phyloP scores from a whole-genome alignment of 2,113 vertebrate species.

The Ictalurus punctatus region DNA sequence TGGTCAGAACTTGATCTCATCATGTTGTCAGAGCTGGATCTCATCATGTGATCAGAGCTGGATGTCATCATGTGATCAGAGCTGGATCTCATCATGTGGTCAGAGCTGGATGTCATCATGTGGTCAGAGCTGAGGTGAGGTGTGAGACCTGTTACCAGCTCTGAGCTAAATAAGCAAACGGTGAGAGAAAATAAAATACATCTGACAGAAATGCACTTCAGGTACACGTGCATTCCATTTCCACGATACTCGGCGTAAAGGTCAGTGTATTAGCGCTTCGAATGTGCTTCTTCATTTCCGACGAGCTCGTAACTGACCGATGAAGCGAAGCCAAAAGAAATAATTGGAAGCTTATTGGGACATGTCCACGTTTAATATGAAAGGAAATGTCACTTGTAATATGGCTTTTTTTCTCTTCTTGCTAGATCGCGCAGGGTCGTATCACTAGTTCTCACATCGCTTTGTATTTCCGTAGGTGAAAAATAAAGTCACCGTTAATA shows the following conservation, averaged over 20 bases:
- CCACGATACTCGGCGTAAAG: not conserved
- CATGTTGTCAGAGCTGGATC: too few relatives aligned
- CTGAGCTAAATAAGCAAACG: not conserved
- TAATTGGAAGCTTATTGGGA: slow-evolving; percentile 27
- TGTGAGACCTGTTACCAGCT: not conserved
- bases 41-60: too few relatives aligned
- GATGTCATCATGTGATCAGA: too few relatives aligned
- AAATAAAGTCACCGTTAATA: not conserved
- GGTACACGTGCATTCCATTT: not conserved
- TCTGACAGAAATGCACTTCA: not conserved
- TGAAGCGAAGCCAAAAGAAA: not conserved
- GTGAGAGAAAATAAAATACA: not conserved
- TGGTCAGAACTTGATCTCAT: too few relatives aligned
- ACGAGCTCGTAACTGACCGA: not conserved
- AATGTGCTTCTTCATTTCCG: slow-evolving; percentile 11
- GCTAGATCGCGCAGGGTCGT: too few relatives aligned
- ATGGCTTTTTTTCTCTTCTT: not conserved
- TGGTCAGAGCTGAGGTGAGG: not conserved
- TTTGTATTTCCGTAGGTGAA: not conserved
- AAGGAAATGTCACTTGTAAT: slow-evolving; percentile 19
- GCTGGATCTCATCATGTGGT: too few relatives aligned
- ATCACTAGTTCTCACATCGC: not conserved
- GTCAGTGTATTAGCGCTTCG: not conserved
- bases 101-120: too few relatives aligned
- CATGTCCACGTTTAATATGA: not conserved